Evolutionary conservation across 2,797 vertebrate genomes (phyloP).

Genomic region (Aeoliscus strigatus): DNA sequence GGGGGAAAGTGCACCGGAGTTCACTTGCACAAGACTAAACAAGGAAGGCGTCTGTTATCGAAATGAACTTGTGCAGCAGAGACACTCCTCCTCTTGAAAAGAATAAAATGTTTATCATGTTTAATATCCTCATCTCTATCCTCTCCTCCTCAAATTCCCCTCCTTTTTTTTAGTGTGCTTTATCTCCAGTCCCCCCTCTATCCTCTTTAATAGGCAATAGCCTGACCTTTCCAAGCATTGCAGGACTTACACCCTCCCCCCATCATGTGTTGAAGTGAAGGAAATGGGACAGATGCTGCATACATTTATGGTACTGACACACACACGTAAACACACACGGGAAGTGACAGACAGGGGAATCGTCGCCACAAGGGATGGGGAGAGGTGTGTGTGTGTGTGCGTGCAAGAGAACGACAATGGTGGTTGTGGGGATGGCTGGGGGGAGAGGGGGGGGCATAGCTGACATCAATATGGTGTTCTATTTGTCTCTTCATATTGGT

Average conservation of each 20-base stretch:
- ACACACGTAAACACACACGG: conserved; percentile 53
- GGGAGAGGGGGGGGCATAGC: conserved; percentile 1
- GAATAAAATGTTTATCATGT: no score
- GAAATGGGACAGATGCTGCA: conserved; percentile 74
- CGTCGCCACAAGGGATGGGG: conserved; percentile 38
- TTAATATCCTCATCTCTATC: no score
- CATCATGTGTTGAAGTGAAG: conserved; percentile 52
- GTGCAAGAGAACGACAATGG: conserved; percentile 5
- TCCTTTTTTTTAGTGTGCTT: no score
- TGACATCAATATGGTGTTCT: conserved; percentile 50
- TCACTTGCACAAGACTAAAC: no score
- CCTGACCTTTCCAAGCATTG: conserved; percentile 67
- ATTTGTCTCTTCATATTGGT: conserved; percentile 47
- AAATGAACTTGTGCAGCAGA: no score
- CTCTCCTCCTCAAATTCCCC: no score
- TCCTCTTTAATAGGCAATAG: conserved; percentile 44
- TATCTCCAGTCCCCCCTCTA: no score
- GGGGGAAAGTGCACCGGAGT: no score
- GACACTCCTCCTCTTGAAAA: no score
- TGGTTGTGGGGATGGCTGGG: background rate
- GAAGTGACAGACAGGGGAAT: conserved; percentile 56
- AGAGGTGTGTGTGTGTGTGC: conserved; percentile 9
- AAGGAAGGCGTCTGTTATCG: no score
- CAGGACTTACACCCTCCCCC: conserved; percentile 22
- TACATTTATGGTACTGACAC: conserved; percentile 57